Percentiles rank a stretch among this genome's conserved stretches.
phyloP scores from a whole-genome alignment of 2,797 vertebrate species.

The Pogonophryne albipinna region DNA sequence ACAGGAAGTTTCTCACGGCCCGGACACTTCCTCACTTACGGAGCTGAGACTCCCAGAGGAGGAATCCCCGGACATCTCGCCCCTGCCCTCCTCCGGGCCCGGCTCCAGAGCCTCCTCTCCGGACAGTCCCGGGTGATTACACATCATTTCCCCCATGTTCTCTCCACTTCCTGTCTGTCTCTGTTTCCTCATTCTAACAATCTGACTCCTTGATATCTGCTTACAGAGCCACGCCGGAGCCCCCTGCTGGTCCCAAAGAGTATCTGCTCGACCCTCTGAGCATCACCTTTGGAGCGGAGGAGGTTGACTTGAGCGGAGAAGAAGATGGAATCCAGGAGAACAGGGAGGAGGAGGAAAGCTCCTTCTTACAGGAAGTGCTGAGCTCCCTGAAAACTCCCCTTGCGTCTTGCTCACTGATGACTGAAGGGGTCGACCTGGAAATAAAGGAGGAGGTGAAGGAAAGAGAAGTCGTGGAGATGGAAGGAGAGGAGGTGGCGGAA shows the following conservation, averaged over 20 bases:
- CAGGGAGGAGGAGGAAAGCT: conserved; percentile 75
- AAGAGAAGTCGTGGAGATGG: conserved; percentile 15
- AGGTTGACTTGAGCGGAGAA: conserved; percentile 37
- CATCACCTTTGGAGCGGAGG: conserved; percentile 2
- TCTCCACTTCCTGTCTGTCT: background rate
- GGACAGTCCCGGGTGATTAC: conserved; percentile 68
- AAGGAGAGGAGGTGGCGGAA: conserved; percentile 33
- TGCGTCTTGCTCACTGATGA: conserved; percentile 56
- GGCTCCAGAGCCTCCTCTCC: conserved; percentile 60
- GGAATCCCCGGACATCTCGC: conserved; percentile 41
- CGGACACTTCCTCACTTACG: conserved; percentile 47
- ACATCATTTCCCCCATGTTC: conserved; percentile 24
- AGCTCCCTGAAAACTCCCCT: conserved; percentile 83
- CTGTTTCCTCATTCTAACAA: background rate
- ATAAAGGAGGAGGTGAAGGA: conserved; percentile 38
- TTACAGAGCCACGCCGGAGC: conserved; percentile 61
- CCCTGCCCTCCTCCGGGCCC: conserved; percentile 29
- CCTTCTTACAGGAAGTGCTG: conserved; percentile 83
- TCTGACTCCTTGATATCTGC: conserved; percentile 35
- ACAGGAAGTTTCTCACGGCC: conserved; percentile 60
- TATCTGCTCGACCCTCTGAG: conserved; percentile 32
- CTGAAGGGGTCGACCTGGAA: conserved; percentile 45
- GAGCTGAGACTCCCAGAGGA: conserved; percentile 51
- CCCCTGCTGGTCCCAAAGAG: conserved; percentile 54
- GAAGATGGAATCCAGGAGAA: conserved; percentile 31